These are phyloP conservation scores for Accipiter virgatus DNA, from an alignment of 2,113 vertebrate species.

Conservation along the genomic window DNA sequence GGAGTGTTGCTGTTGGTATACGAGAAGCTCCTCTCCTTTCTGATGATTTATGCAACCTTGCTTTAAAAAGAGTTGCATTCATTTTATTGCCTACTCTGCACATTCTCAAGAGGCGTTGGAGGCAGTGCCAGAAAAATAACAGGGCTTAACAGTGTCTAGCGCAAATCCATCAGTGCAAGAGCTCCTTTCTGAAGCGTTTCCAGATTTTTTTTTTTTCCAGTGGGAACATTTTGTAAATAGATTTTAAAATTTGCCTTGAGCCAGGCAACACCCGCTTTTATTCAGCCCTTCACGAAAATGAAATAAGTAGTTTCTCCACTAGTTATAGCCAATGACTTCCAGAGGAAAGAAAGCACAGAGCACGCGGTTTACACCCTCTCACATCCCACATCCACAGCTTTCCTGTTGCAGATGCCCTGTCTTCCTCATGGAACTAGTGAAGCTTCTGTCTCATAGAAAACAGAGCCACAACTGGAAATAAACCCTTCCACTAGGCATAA, in stretches of 20 bases:
- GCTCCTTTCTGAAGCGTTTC: slow-evolving; percentile 75
- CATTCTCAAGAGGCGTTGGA: slow-evolving; percentile 62
- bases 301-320: slow-evolving; percentile 45
- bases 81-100: slow-evolving; percentile 64
- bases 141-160: slow-evolving; percentile 68
- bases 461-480: neutral
- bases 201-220: slow-evolving; percentile 54
- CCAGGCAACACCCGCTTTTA: slow-evolving; percentile 66
- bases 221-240: slow-evolving; percentile 70
- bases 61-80: slow-evolving; percentile 23
- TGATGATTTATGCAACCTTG: slow-evolving; percentile 68
- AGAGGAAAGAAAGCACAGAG: slow-evolving; percentile 10
- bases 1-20: slow-evolving; percentile 33
- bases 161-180: slow-evolving; percentile 65
- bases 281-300: slow-evolving; percentile 33
- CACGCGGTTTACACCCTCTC: slow-evolving; percentile 14
- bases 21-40: slow-evolving; percentile 60
- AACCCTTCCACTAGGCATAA: neutral
- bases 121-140: slow-evolving; percentile 64
- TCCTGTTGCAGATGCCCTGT: neutral
- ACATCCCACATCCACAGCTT: neutral
- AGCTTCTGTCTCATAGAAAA: neutral
- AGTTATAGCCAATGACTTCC: slow-evolving; percentile 20
- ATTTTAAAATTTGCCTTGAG: slow-evolving; percentile 66
- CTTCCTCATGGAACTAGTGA: neutral